Evolutionary conservation across 2,797 vertebrate species (phyloP).

Genomic region (Chiroxiphia lanceolata): DNA sequence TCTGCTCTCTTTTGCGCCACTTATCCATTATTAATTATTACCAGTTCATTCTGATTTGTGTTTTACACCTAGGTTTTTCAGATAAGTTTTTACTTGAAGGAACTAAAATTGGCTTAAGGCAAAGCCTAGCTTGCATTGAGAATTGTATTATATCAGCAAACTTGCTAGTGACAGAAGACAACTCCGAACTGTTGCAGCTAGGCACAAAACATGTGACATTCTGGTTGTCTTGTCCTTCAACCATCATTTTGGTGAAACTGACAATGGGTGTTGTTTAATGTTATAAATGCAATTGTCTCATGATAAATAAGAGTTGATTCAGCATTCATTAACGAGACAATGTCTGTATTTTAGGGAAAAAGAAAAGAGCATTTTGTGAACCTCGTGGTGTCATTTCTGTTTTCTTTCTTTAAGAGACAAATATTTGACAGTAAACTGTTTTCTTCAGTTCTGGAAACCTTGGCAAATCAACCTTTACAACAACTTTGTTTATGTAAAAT

Average conservation of each 20-base stretch:
- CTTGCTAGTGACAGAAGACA: neutral
- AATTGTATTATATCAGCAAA: neutral
- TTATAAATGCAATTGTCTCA: constrained; percentile 23
- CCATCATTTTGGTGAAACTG: neutral
- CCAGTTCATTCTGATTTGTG: neutral
- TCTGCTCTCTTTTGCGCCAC: neutral
- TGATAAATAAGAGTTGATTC: constrained; percentile 14
- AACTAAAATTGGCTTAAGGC: neutral
- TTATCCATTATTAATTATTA: neutral
- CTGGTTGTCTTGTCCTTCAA: neutral
- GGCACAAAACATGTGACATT: neutral
- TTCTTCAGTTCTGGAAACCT: neutral
- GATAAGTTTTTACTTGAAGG: neutral
- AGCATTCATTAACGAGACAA: constrained; percentile 49
- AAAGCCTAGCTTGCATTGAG: neutral
- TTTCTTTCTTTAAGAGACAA: neutral
- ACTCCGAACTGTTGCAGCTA: neutral
- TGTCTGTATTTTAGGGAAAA: neutral
- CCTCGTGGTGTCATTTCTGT: neutral
- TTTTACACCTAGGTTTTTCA: neutral
- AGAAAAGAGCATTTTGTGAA: constrained; percentile 1
- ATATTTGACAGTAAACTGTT: neutral
- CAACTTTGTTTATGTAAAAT: neutral
- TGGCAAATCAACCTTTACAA: neutral
- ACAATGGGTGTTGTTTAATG: constrained; percentile 20